Percentiles rank a stretch among this genome's conserved stretches.
Evolutionary conservation across 2,888 invertebrate genomes (phyloP).

Genomic region (Oscheius sp.): DNA sequence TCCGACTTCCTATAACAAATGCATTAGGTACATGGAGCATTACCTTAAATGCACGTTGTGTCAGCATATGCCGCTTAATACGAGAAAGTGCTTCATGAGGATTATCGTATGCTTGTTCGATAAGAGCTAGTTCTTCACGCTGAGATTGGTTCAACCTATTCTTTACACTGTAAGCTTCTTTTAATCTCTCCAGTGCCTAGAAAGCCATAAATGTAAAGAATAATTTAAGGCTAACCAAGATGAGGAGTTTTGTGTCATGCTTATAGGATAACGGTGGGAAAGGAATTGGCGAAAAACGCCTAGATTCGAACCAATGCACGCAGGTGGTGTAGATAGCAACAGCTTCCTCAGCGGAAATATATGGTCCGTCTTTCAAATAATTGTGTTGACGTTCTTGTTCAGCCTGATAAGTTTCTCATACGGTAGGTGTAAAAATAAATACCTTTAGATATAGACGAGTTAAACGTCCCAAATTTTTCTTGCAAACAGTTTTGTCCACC

Average conservation of each 20-base stretch:
- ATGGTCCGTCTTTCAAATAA: constrained; percentile 98
- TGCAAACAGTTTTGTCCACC: constrained; percentile 99
- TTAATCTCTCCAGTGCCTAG: constrained; percentile 84
- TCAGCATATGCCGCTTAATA: constrained; percentile 97
- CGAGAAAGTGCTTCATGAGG: constrained; percentile 98
- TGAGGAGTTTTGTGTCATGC: constrained; percentile 97
- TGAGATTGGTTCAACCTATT: constrained; percentile 93
- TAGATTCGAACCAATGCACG: constrained; percentile 98
- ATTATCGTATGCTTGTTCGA: constrained; percentile 99
- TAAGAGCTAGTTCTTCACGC: constrained; percentile 95
- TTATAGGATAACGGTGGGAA: constrained; percentile 99
- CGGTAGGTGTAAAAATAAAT: background rate
- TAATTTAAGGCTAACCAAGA: constrained; percentile 78
- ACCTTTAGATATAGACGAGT: constrained; percentile 91
- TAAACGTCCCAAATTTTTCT: constrained; percentile 97
- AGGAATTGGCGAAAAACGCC: constrained; percentile 97
- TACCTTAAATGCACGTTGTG: constrained; percentile 81
- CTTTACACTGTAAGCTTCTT: constrained; percentile 73
- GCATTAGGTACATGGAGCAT: background rate
- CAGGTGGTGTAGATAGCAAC: constrained; percentile 99
- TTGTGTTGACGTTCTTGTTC: constrained; percentile 99
- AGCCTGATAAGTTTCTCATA: constrained; percentile 75
- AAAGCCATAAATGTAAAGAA: background rate
- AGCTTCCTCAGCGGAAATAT: constrained; percentile 98
- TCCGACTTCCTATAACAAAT: constrained; percentile 80